phyloP scores from a whole-genome alignment of 2,797 vertebrate genomes.

The Oreochromis grahami region DNA sequence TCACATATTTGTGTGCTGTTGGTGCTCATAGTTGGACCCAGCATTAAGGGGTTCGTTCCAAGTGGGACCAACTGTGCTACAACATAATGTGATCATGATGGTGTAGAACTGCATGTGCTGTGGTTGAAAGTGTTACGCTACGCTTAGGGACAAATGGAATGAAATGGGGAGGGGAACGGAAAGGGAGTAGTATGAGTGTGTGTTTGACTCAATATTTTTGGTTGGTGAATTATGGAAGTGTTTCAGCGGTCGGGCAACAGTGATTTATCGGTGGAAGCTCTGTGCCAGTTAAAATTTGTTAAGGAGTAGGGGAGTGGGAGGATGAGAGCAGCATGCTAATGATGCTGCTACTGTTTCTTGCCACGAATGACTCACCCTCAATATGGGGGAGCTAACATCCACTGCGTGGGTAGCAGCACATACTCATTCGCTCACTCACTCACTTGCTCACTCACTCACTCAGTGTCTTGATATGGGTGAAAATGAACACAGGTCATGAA shows the following conservation, averaged over 20 bases:
- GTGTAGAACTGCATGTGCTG: neutral
- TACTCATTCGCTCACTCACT: neutral
- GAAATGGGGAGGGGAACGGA: constrained; percentile 1
- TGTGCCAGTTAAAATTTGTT: constrained; percentile 73
- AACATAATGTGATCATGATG: neutral
- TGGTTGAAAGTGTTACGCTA: neutral
- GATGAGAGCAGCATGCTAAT: constrained; percentile 78
- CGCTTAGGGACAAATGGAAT: neutral
- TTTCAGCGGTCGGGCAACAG: constrained; percentile 47
- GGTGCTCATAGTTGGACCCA: neutral
- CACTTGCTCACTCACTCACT: neutral
- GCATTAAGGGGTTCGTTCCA: neutral
- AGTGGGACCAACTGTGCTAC: neutral
- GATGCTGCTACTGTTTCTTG: constrained; percentile 72
- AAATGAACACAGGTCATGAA: constrained; percentile 5
- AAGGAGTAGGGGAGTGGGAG: constrained; percentile 66
- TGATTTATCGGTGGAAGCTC: constrained; percentile 58
- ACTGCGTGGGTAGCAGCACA: constrained; percentile 53
- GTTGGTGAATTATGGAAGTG: constrained; percentile 46
- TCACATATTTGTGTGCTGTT: neutral
- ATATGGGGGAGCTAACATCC: constrained; percentile 69
- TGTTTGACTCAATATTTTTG: constrained; percentile 58
- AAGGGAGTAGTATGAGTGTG: neutral
- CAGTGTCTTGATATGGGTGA: neutral
- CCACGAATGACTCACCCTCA: constrained; percentile 73